Evolutionary conservation across 1,140 invertebrate genomes (phyloP), one percentile per base, ranked within the genome.

Genomic region (Pseudomyrmex flavicornis): DNA sequence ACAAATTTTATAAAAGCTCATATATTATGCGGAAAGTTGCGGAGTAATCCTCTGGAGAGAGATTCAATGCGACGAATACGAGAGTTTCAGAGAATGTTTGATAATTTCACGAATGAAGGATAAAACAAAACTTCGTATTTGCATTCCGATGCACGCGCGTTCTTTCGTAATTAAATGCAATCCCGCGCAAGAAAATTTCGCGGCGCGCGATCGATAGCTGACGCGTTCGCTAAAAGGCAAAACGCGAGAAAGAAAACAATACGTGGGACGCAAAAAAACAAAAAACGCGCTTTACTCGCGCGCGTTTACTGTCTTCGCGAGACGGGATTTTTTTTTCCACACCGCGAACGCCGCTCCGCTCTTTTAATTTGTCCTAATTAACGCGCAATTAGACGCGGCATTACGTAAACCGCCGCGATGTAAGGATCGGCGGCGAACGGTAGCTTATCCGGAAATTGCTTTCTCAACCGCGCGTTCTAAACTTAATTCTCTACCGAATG

Each of bases 291-390:
- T n/a, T n/a, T n/a, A n/a, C 10, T 17, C 10, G 5, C 15, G 17
- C 58, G 17, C 12, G 44, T 22, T 70, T 22, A 3, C 22, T 13
- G 12, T 9, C 22, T 17, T 65, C 12, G 50, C 50, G 10, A 13
- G 50, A 52, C 13, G 9, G 50, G 50, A 2, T 13, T 13, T 52
- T 35, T 52, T 13, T 52, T 35, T 17, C 17, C 35, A 1, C 35
- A 3, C 0, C 50, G 50, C 35, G 8, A 10, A 54, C 8, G 17
- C n/a, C 8, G 17, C n/a, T 35, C 22, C 44, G 75, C 44, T 35
- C 35, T 79, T 79, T 79, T 69, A 79, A 70, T 72, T 70, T 66
- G 48, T 68, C 46, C 44, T 59, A 70, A 72, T 80, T 80, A 80
- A 70, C 65, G 65, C 54, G 66, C 35, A 72, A 80, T 80, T 80